Conservation (phyloP, 2,888 invertebrate genomes). For the Falcaria lacertinaria region DNA sequence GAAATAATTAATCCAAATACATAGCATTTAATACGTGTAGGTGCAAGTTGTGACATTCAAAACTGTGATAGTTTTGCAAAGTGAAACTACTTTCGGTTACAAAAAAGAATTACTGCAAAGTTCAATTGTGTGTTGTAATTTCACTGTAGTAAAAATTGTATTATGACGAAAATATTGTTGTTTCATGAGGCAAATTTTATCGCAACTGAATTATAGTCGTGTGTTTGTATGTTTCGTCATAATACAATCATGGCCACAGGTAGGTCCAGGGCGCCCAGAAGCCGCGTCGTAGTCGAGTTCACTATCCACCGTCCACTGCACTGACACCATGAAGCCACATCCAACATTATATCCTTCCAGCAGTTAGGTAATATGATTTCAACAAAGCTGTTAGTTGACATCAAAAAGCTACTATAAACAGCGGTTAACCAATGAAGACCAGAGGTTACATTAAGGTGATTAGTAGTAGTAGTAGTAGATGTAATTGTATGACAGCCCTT, state of each 20-base stretch:
- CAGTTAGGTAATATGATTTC: constrained; percentile 13
- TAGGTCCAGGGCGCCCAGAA: constrained; percentile 66
- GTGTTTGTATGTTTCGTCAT: not conserved
- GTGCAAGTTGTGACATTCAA: not conserved
- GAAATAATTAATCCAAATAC: not conserved
- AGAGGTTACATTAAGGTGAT: not conserved
- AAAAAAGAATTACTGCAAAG: not conserved
- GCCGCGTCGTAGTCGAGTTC: constrained; percentile 38
- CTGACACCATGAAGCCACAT: constrained; percentile 30
- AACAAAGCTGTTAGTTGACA: constrained; percentile 13
- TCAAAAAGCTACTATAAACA: not conserved
- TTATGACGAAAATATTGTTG: not conserved
- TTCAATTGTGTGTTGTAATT: not conserved
- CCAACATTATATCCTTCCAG: constrained; percentile 13
- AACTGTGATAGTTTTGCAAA: not conserved
- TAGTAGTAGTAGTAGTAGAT: not conserved
- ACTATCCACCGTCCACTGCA: constrained; percentile 47
- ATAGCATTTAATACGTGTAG: not conserved
- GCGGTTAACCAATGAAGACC: not conserved
- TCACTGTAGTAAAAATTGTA: not conserved
- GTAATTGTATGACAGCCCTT: not conserved
- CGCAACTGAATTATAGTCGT: not conserved
- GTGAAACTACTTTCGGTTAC: constrained; percentile 1
- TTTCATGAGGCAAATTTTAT: not conserved
- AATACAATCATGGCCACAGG: constrained; percentile 23